Evolutionary conservation across 2,113 vertebrate species (phyloP), one percentile per base, ranked within the genome.

Genomic region (Genyomyrus donnyi): DNA sequence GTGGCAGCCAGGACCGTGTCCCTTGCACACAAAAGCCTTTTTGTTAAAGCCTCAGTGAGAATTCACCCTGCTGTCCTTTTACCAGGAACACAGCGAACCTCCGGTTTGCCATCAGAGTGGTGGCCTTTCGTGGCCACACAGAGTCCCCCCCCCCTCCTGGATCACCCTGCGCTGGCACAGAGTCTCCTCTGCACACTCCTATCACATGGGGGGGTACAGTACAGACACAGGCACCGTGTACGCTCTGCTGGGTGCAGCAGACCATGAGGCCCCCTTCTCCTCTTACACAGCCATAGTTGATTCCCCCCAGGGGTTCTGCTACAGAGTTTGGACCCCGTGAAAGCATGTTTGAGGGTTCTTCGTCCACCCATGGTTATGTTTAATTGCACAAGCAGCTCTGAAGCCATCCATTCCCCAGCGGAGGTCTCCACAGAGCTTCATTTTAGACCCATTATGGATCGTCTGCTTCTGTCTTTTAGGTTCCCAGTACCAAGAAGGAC

Each of bases 11-110:
- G 94, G 90, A 93, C 93, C 92, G 94, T 92, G 88, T 95, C 93
- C 93, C 93, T 88, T 90, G 92, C 24, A 92, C 93, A 96, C 96
- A 96, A 96, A 96, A 95, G 92, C 94, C 93, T 95, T 95, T 96
- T 96, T 96, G 96, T 96, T 96, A 91, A 74, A 94, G 95, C 94
- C 92, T 70, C 93, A 95, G 94, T 96, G 96, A 96, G 95, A 96
- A 96, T 95, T 95, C 95, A 96, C 93, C 95, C 95, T 95, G 95
- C 96, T 94, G 95, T 96, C 95, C 94, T 94, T 96, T 96, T 93
- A 95, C 95, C 95, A 92, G 95, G 95, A 95, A 96, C 96, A 96
- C 93, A 95, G 92, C 94, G 96, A 96, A 96, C 96, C 96, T 96
- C 96, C 96, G 95, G 96, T 96, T 42, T 96, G 95, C 96, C 95